These are phyloP conservation scores for western clawed frog (Xenopus tropicalis) DNA, from an alignment of 2,113 vertebrate genomes.

Conservation along the genomic window UCB_Xtro_10.0 CM004448.2:135533001-135533500, in stretches of 20 bases:
- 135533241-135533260: background rate
- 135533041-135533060: slow-evolving; percentile 17
- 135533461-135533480: too few relatives aligned
- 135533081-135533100: slow-evolving; percentile 18
- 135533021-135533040: slow-evolving; percentile 36
- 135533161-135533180: background rate
- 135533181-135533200: background rate
- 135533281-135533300: too few relatives aligned
- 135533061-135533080: slow-evolving; percentile 25
- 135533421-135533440: too few relatives aligned
- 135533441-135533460: too few relatives aligned
- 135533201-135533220: background rate
- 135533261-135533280: too few relatives aligned
- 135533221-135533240: background rate
- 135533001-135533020: background rate
- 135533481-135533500: too few relatives aligned
- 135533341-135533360: too few relatives aligned
- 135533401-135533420: too few relatives aligned
- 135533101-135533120: slow-evolving; percentile 34
- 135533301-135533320: too few relatives aligned
- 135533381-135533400: too few relatives aligned
- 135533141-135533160: slow-evolving; percentile 6
- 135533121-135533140: slow-evolving; percentile 28
- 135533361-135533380: too few relatives aligned
- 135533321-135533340: too few relatives aligned